Evolutionary conservation across 2,113 vertebrate genomes (phyloP).

Genomic region (Peromyscus maniculatus): DNA sequence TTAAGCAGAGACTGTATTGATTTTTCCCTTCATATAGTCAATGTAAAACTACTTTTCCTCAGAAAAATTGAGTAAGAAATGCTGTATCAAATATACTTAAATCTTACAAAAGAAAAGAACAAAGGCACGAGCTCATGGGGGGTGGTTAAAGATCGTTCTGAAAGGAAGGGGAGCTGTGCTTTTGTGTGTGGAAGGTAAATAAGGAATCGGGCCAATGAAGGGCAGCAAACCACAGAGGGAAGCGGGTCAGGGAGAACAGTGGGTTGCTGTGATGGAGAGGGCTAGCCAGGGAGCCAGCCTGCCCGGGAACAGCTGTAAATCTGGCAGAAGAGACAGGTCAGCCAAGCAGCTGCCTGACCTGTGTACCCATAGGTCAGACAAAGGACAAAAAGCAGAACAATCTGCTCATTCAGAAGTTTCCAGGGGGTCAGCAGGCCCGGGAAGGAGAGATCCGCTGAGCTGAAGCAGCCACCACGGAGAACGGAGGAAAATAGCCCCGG

Average conservation of each 20-base stretch:
- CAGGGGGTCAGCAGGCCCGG: neutral
- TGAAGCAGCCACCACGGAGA: neutral
- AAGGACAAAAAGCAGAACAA: neutral
- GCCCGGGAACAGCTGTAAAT: slow-evolving; percentile 31
- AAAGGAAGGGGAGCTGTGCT: neutral
- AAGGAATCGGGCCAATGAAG: neutral
- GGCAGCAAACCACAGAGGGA: slow-evolving; percentile 12
- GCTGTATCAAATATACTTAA: neutral
- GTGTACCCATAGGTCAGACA: neutral
- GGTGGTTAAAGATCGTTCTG: neutral
- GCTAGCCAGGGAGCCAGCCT: slow-evolving; percentile 19
- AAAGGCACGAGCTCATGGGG: neutral
- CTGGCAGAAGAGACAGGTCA: neutral
- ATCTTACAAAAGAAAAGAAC: neutral
- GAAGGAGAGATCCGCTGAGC: neutral
- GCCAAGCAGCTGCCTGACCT: neutral
- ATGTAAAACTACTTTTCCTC: neutral
- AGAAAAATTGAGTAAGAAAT: neutral
- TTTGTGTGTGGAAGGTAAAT: slow-evolving; percentile 5
- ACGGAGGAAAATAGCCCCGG: fast-evolving
- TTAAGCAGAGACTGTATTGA: neutral
- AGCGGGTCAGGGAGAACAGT: slow-evolving; percentile 13
- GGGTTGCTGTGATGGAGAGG: slow-evolving; percentile 46
- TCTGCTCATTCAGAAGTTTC: neutral
- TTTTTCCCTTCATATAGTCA: neutral